These are phyloP conservation scores for Lates calcarifer DNA, from an alignment of 2,113 vertebrate species.

Conservation along the genomic window DNA sequence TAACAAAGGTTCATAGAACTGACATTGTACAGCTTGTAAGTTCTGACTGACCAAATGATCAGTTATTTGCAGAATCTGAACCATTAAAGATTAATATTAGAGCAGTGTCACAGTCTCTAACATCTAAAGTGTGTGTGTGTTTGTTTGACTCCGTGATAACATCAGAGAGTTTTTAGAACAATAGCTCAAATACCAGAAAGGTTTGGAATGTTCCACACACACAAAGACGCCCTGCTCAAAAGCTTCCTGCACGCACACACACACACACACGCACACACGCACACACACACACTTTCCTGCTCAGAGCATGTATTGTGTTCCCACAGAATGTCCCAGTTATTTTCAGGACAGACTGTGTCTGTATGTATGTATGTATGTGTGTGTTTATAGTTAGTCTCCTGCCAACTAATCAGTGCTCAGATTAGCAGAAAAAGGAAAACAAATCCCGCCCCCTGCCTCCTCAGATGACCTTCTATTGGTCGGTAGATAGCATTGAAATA, in stretches of 20 bases:
- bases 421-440: conserved; percentile 20
- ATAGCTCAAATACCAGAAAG: conserved; percentile 65
- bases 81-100: background rate
- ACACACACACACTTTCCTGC: conserved; percentile 37
- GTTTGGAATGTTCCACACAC: conserved; percentile 78
- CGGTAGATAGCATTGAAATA: background rate
- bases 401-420: conserved; percentile 21
- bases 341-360: conserved; percentile 55
- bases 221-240: conserved; percentile 69
- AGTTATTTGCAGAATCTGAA: no score
- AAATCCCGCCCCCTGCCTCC: background rate
- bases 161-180: conserved; percentile 71
- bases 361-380: conserved; percentile 33
- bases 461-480: conserved; percentile 25
- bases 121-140: conserved; percentile 2
- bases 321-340: conserved; percentile 69
- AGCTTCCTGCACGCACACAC: conserved; percentile 63
- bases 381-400: conserved; percentile 20
- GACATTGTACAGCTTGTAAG: no score
- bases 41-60: no score
- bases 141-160: conserved; percentile 54
- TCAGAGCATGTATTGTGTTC: conserved; percentile 55
- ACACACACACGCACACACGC: conserved; percentile 38
- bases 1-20: no score
- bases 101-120: background rate